Conservation (phyloP, 2,113 vertebrate species). For the Rhea pennata region DNA sequence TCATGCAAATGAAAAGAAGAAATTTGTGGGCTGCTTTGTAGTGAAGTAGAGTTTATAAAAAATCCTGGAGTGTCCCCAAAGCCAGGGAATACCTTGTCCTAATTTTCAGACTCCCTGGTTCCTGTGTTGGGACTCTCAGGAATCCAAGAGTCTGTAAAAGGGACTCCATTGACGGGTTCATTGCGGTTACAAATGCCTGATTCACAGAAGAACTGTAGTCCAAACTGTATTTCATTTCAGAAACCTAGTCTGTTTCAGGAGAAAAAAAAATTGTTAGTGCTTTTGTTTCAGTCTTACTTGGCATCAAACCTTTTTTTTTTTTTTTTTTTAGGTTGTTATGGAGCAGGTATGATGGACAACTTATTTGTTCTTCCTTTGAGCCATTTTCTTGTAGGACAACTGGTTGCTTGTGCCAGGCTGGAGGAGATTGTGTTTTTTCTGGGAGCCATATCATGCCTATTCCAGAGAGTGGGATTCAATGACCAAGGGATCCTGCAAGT, state of each 20-base stretch:
- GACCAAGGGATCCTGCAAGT: not conserved
- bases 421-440: not conserved
- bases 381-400: fast-evolving
- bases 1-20: not conserved
- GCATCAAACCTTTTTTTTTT: not conserved
- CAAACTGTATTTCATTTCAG: not conserved
- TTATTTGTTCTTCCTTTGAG: too few relatives aligned
- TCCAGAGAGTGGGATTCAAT: not conserved
- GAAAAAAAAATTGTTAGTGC: not conserved
- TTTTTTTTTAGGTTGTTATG: fast-evolving
- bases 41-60: not conserved
- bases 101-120: not conserved
- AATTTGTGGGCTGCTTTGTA: not conserved
- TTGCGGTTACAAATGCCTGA: not conserved
- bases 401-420: not conserved
- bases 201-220: not conserved
- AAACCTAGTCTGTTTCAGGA: not conserved
- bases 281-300: not conserved
- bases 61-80: not conserved
- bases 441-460: not conserved
- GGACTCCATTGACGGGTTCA: not conserved
- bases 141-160: not conserved
- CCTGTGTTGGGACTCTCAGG: not conserved
- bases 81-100: not conserved
- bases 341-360: not conserved